Percentiles rank a stretch among this genome's conserved stretches.
Evolutionary conservation across 2,113 vertebrate genomes (phyloP).

Genomic region (Anthoscopus minutus): DNA sequence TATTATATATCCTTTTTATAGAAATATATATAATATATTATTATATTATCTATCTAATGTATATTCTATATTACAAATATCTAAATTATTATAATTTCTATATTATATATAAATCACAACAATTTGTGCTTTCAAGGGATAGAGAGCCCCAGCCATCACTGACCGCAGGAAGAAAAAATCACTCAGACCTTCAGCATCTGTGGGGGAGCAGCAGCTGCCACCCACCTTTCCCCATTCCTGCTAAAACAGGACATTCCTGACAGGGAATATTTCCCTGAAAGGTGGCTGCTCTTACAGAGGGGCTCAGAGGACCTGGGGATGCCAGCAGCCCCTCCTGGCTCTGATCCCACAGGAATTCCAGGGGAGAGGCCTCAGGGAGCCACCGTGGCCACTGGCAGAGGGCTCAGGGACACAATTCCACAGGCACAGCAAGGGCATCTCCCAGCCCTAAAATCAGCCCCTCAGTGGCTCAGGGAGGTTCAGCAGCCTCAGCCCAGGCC

Average conservation of each 20-base stretch:
- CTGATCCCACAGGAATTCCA: neutral
- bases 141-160: neutral
- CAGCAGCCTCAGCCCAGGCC: neutral
- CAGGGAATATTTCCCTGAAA: neutral
- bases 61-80: too few relatives aligned
- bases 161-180: neutral
- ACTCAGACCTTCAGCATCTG: neutral
- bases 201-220: neutral
- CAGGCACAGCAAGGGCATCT: neutral
- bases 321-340: neutral
- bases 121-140: neutral
- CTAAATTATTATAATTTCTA: too few relatives aligned
- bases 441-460: neutral
- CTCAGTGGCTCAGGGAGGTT: rapidly evolving
- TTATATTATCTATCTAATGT: too few relatives aligned
- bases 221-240: neutral
- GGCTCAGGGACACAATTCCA: neutral
- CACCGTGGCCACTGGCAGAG: neutral
- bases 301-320: neutral
- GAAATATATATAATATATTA: too few relatives aligned
- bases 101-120: neutral
- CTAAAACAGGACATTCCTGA: neutral
- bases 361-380: neutral
- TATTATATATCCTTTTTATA: too few relatives aligned
- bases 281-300: neutral